phyloP scores from a whole-genome alignment of 2,888 invertebrate genomes.

The Buathra laborator region DNA sequence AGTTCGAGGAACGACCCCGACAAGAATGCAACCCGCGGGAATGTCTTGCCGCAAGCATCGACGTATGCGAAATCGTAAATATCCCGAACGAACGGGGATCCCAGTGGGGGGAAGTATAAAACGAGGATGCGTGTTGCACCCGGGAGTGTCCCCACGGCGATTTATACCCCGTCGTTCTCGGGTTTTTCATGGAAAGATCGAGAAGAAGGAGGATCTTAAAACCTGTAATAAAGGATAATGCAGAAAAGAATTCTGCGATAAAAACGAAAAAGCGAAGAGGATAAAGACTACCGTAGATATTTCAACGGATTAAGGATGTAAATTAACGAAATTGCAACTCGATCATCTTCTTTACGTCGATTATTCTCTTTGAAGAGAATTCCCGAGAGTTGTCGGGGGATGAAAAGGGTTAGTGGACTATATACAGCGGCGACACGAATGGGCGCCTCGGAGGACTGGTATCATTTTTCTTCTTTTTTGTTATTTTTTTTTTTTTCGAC shows the following conservation, averaged over 20 bases:
- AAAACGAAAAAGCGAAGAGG: neutral
- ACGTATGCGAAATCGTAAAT: slow-evolving; percentile 48
- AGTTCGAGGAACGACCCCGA: slow-evolving; percentile 51
- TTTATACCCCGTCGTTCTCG: slow-evolving; percentile 9
- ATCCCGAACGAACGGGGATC: slow-evolving; percentile 6
- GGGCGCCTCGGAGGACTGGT: neutral
- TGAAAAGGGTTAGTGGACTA: neutral
- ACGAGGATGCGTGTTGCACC: neutral
- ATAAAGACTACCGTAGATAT: neutral
- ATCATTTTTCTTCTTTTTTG: neutral
- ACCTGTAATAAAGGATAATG: slow-evolving; percentile 30
- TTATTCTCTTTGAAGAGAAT: slow-evolving; percentile 20
- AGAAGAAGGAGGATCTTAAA: slow-evolving; percentile 14
- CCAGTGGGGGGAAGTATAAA: neutral
- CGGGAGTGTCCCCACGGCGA: neutral
- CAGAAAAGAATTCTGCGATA: neutral
- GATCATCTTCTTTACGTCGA: slow-evolving; percentile 11
- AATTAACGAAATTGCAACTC: slow-evolving; percentile 33
- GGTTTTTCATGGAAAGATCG: slow-evolving; percentile 30
- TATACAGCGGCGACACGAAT: neutral
- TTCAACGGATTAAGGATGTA: slow-evolving; percentile 39
- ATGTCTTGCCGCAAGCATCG: slow-evolving; percentile 6
- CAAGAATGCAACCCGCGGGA: slow-evolving; percentile 28
- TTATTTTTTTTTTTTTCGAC: slow-evolving; percentile 9
- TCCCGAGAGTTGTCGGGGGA: neutral